These are phyloP conservation scores for Axis porcinus DNA, from an alignment of 2,113 vertebrate genomes.

Conservation along the genomic window DNA sequence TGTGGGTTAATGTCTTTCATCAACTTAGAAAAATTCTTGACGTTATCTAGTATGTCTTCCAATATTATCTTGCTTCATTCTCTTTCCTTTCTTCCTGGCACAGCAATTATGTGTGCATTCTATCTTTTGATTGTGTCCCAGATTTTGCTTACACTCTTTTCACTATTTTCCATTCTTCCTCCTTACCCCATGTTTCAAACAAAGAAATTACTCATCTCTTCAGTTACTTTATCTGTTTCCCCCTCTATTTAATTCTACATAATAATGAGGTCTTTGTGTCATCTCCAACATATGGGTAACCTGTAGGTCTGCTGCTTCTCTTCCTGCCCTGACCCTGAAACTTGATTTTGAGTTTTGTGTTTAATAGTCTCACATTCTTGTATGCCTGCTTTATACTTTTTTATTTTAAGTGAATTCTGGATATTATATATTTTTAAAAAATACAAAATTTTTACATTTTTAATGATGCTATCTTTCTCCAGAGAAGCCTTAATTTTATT, in stretches of 20 bases:
- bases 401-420: neutral
- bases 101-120: neutral
- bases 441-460: neutral
- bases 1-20: neutral
- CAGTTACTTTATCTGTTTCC: neutral
- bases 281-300: neutral
- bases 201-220: neutral
- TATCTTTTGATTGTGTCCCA: neutral
- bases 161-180: neutral
- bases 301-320: neutral
- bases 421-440: neutral
- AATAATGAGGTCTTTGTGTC: neutral
- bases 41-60: neutral
- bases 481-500: neutral
- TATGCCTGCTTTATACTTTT: neutral
- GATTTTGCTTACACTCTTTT: neutral
- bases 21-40: neutral
- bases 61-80: neutral
- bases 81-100: neutral
- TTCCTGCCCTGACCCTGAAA: neutral
- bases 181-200: neutral
- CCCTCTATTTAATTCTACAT: neutral
- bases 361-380: neutral
- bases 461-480: neutral
- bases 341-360: neutral